Evolutionary conservation across 1,140 invertebrate genomes (phyloP), one percentile per base, ranked within the genome.

Genomic region (Aphaenogaster ashmeadi): DNA sequence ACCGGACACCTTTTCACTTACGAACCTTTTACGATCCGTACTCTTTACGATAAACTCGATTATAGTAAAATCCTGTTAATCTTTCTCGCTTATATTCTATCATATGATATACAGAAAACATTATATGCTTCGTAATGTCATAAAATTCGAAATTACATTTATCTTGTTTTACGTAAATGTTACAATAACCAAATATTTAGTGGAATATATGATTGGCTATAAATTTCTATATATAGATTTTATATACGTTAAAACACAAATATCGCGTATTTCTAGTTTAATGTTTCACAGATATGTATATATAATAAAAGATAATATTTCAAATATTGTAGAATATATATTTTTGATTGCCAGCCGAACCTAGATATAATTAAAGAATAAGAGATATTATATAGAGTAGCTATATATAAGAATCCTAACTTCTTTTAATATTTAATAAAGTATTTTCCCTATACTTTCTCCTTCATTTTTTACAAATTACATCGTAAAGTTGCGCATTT

Each of bases 351-450:
- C 1, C 4, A 67, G 2, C 3, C 27, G 13, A 62, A 0, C 0
- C 44, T 71, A 71, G 2, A 54, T 38, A 52, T 36, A 21, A 75
- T 56, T 9, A 3, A 56, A 56, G 7, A 75, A 75, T 38, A 27
- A 27, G 6, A 15, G 9, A 56, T 54, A 56, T 38, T 75, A 2
- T 38, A 58, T 27, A 56, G 15, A 38, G n/a, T 74, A 21, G 18
- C 18, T 38, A 41, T 41, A 58, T 38, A 41, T 41, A 58, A 75
- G 27, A 41, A 75, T 27, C 15, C 1, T 56, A 56, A 1, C 0
- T 11, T 7, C 0, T 56, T 75, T 41, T 5, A 50, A 75, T 60
- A 77, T 60, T 77, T 77, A 77, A 77, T 60, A 44, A 77, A 58
- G 5, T 21, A 2, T 58, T 27, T 15, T 56, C 8, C 11, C 11